phyloP scores from a whole-genome alignment of 1,140 invertebrate species.

The Rhagoletis zephyria region DNA sequence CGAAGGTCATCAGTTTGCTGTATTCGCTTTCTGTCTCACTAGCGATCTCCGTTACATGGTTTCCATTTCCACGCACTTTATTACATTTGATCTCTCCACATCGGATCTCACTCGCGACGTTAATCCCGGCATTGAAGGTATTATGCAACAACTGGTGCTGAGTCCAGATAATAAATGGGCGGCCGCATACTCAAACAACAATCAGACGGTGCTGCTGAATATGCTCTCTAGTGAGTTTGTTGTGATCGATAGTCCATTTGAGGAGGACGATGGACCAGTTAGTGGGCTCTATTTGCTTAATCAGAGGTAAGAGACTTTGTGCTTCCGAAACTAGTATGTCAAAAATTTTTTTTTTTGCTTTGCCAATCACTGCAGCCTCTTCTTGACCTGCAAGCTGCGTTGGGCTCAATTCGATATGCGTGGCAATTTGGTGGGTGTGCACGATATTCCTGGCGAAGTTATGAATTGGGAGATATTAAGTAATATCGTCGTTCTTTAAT shows the following conservation, averaged over 20 bases:
- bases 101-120: slow-evolving; percentile 93
- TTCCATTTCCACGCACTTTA: slow-evolving; percentile 96
- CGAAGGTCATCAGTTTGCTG: slow-evolving; percentile 97
- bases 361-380: slow-evolving; percentile 67
- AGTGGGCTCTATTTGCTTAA: slow-evolving; percentile 84
- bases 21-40: slow-evolving; percentile 93
- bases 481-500: slow-evolving; percentile 68
- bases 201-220: slow-evolving; percentile 90
- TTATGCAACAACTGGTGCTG: slow-evolving; percentile 94
- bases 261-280: slow-evolving; percentile 75
- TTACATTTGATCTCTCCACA: slow-evolving; percentile 96
- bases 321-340: background rate
- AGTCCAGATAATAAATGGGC: slow-evolving; percentile 96
- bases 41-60: slow-evolving; percentile 94
- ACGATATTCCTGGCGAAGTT: slow-evolving; percentile 77
- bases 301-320: slow-evolving; percentile 76
- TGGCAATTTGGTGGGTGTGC: slow-evolving; percentile 80
- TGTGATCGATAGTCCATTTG: slow-evolving; percentile 87
- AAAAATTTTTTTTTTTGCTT: background rate
- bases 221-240: slow-evolving; percentile 92
- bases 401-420: slow-evolving; percentile 86
- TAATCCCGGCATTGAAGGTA: slow-evolving; percentile 92
- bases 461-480: slow-evolving; percentile 82
- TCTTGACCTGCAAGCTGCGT: slow-evolving; percentile 75
- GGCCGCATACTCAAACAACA: slow-evolving; percentile 96